A percentile compares a stretch with the other conserved stretches of the same genome.
These are phyloP conservation scores for Amiota mariae DNA, from an alignment of 2,888 invertebrate species.

Conservation along the genomic window DNA sequence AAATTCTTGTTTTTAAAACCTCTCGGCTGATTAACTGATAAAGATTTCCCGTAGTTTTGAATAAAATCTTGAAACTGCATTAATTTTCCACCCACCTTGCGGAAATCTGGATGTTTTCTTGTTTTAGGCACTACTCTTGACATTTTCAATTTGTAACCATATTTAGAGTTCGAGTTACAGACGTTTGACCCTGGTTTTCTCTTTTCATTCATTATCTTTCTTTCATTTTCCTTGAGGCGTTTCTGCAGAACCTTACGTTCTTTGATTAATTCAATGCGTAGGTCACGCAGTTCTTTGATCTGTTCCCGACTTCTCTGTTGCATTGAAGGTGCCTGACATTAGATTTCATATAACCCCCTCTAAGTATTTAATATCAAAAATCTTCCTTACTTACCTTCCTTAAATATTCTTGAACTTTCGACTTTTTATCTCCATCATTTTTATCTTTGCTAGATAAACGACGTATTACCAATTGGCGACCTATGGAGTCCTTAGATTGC, in stretches of 20 bases:
- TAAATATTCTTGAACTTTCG: not conserved
- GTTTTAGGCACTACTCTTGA: no score
- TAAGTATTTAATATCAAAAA: no score
- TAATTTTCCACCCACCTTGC: no score
- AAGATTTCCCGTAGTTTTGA: no score
- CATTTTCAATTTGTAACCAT: no score
- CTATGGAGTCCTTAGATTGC: no score
- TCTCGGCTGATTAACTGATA: no score
- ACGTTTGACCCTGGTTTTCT: not conserved
- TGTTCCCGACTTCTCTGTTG: not conserved
- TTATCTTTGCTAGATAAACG: not conserved
- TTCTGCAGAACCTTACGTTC: conserved; percentile 14
- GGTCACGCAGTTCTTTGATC: conserved; percentile 9
- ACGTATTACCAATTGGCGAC: not conserved
- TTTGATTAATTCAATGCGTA: not conserved
- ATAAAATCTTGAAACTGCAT: no score
- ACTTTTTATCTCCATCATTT: not conserved
- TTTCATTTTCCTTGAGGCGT: not conserved
- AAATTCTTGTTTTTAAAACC: no score
- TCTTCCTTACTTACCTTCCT: not conserved
- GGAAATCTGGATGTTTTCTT: no score
- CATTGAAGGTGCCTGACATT: not conserved
- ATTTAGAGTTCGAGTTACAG: not conserved
- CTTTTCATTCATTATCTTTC: no score
- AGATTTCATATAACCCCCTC: no score